Conservation (phyloP, 2,797 vertebrate species). For the Naso thynnoides region DNA sequence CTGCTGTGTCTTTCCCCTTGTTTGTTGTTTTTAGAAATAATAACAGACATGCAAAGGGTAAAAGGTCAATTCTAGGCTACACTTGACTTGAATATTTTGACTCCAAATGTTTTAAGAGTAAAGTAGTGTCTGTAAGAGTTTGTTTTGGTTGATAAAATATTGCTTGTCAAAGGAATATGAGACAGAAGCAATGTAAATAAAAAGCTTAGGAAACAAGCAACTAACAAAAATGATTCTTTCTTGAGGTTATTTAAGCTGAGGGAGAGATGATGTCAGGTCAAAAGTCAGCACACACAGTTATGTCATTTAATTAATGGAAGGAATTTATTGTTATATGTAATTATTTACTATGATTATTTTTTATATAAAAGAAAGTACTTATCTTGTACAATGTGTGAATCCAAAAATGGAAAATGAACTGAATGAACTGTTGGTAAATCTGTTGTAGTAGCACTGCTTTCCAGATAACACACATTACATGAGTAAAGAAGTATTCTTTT, state of each 20-base stretch:
- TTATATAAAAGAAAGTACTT: neutral
- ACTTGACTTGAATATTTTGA: neutral
- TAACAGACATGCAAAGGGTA: neutral
- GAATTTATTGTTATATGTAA: neutral
- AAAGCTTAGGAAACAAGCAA: neutral
- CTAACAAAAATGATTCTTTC: too few relatives aligned
- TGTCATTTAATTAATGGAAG: neutral
- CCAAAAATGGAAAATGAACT: constrained; percentile 3
- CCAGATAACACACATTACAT: too few relatives aligned
- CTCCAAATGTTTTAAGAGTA: neutral
- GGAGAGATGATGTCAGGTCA: neutral
- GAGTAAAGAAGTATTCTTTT: too few relatives aligned
- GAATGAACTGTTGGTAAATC: neutral
- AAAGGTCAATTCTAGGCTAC: neutral
- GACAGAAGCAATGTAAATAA: neutral
- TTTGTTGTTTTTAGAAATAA: neutral
- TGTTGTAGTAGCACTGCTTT: neutral
- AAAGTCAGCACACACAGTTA: constrained; percentile 4
- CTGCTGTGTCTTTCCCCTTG: neutral
- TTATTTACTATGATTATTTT: constrained; percentile 10
- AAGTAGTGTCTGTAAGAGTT: neutral
- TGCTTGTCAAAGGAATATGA: neutral
- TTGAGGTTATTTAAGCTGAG: constrained; percentile 3
- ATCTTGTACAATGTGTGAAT: neutral
- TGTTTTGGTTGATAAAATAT: constrained; percentile 7